These are phyloP conservation scores for Carapus acus DNA, from an alignment of 2,797 vertebrate genomes.

Conservation along the genomic window DNA sequence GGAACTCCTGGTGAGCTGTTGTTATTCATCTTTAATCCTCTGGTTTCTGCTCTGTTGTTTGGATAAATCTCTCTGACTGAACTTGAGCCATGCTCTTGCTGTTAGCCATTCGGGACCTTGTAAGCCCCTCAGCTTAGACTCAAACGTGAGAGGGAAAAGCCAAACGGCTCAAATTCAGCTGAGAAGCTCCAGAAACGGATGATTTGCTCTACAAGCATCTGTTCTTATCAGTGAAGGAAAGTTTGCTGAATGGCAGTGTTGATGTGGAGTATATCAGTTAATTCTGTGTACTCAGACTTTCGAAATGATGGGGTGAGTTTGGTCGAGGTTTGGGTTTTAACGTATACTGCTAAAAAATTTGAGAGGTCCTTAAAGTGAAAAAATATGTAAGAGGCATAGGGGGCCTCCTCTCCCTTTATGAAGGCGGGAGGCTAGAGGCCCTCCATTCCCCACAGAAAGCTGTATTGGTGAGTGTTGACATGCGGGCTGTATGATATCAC, in stretches of 20 bases:
- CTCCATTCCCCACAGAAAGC: constrained; percentile 62
- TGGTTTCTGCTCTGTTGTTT: constrained; percentile 16
- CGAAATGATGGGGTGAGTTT: constrained; percentile 39
- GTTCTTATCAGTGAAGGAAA: constrained; percentile 11
- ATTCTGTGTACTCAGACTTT: constrained; percentile 25
- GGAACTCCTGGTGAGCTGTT: constrained; percentile 3
- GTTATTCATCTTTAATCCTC: constrained; percentile 6
- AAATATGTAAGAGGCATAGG: constrained; percentile 50
- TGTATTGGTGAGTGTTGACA: constrained; percentile 67
- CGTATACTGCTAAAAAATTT: constrained; percentile 28
- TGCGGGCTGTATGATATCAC: constrained; percentile 58
- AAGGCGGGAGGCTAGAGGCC: constrained; percentile 59
- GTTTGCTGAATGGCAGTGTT: constrained; percentile 3
- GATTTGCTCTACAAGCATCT: constrained; percentile 25
- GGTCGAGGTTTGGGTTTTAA: constrained; percentile 35
- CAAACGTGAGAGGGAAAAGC: constrained; percentile 10
- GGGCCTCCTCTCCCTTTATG: constrained; percentile 59
- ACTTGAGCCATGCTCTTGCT: constrained; percentile 9
- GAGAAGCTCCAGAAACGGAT: constrained; percentile 15
- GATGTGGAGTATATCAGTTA: constrained; percentile 10
- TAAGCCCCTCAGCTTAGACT: constrained; percentile 10
- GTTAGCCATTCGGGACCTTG: constrained; percentile 3
- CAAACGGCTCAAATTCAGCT: constrained; percentile 3
- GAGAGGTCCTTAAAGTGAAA: constrained; percentile 44
- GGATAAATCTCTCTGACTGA: constrained; percentile 15